Percentiles rank a stretch among this genome's conserved stretches.
phyloP scores from a whole-genome alignment of 2,113 vertebrate species.

The Indicator indicator region DNA sequence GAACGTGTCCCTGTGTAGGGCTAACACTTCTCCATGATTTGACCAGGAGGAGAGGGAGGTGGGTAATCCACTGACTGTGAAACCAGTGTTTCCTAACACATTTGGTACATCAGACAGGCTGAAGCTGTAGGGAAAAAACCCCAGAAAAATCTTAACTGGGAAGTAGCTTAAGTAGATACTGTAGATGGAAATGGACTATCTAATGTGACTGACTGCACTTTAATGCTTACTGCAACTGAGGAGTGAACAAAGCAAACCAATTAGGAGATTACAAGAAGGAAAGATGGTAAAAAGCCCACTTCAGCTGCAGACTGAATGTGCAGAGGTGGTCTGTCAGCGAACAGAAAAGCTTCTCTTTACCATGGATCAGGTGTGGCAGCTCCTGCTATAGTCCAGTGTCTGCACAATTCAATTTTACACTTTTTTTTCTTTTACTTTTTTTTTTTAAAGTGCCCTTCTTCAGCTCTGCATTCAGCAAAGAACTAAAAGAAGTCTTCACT shows the following conservation, averaged over 20 bases:
- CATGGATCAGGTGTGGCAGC: background rate
- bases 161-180: background rate
- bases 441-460: background rate
- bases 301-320: background rate
- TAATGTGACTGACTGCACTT: background rate
- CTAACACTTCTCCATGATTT: background rate
- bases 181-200: background rate
- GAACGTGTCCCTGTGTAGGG: background rate
- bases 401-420: background rate
- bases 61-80: rapidly evolving
- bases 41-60: background rate
- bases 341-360: background rate
- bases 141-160: background rate
- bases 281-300: background rate
- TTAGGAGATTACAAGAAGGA: background rate
- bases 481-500: background rate
- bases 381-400: background rate
- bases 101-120: background rate
- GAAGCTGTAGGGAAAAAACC: background rate
- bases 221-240: background rate
- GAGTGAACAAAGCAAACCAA: background rate
- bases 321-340: background rate
- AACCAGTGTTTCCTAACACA: background rate
- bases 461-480: background rate
- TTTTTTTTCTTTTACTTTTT: too few species aligned